Evolutionary conservation across 2,113 vertebrate genomes (phyloP).

Genomic region (Phalacrocorax pelagicus): DNA sequence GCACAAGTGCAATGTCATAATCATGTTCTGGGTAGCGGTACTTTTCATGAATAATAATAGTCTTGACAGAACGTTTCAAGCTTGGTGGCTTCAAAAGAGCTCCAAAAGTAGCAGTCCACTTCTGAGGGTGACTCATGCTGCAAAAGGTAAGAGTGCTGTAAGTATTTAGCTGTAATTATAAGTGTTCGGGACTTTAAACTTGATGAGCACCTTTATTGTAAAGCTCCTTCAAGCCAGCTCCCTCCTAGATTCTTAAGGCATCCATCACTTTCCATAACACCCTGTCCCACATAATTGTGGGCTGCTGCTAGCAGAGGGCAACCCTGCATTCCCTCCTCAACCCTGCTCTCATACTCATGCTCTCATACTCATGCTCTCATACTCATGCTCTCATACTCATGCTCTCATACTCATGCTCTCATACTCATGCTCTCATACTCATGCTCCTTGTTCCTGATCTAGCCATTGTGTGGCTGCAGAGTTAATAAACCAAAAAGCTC

Average conservation of each 20-base stretch:
- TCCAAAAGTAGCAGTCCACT: slow-evolving; percentile 84
- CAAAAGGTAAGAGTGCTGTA: slow-evolving; percentile 24
- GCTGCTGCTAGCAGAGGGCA: background rate
- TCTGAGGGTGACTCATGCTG: slow-evolving; percentile 71
- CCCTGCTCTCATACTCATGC: background rate
- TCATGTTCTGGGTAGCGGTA: slow-evolving; percentile 79
- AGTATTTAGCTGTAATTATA: background rate
- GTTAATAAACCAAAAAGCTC: background rate
- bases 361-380: too few relatives aligned
- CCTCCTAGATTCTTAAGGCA: background rate
- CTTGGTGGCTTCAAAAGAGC: slow-evolving; percentile 73
- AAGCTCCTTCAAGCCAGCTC: background rate
- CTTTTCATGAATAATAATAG: slow-evolving; percentile 81
- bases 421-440: background rate
- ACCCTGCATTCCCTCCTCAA: background rate
- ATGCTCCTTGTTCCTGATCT: background rate
- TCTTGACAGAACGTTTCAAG: slow-evolving; percentile 73
- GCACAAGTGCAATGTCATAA: slow-evolving; percentile 88
- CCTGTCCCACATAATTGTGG: background rate
- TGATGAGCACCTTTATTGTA: background rate
- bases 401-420: too few relatives aligned
- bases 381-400: too few relatives aligned
- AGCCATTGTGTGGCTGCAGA: background rate
- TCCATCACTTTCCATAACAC: background rate
- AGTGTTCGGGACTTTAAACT: background rate